phyloP scores from a whole-genome alignment of 2,888 invertebrate genomes.

The Blastobasis lacticolella region DNA sequence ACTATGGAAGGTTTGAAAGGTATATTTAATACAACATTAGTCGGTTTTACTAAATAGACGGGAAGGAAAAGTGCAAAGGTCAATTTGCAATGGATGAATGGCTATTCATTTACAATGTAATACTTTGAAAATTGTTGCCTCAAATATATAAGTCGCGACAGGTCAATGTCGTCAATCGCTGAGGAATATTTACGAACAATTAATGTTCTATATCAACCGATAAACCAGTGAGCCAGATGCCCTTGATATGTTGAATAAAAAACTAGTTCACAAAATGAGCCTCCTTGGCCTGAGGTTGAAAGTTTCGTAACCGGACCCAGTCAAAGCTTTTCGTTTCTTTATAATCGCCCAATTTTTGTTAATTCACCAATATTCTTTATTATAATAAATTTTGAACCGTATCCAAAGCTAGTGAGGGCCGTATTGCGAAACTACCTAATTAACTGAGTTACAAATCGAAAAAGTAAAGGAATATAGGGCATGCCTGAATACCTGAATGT shows the following conservation, averaged over 20 bases:
- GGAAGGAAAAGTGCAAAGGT: neutral
- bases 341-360: neutral
- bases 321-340: neutral
- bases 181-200: neutral
- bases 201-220: slow-evolving; percentile 1
- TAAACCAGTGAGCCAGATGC: neutral
- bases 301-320: neutral
- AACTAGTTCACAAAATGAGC: slow-evolving; percentile 1
- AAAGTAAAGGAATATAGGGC: no score
- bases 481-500: no score
- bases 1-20: no score
- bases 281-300: neutral
- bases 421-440: no score
- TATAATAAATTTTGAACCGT: neutral
- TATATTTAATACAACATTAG: no score
- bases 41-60: neutral
- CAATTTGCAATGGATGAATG: neutral
- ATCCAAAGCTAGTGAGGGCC: neutral
- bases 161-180: slow-evolving; percentile 2
- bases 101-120: neutral
- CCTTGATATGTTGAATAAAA: neutral
- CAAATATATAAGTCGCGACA: neutral
- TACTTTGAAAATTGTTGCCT: neutral
- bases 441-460: no score
- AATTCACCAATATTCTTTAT: neutral